These are phyloP conservation scores for Enteromius fasciolatus DNA, from an alignment of 2,797 vertebrate species.

Conservation along the genomic window DNA sequence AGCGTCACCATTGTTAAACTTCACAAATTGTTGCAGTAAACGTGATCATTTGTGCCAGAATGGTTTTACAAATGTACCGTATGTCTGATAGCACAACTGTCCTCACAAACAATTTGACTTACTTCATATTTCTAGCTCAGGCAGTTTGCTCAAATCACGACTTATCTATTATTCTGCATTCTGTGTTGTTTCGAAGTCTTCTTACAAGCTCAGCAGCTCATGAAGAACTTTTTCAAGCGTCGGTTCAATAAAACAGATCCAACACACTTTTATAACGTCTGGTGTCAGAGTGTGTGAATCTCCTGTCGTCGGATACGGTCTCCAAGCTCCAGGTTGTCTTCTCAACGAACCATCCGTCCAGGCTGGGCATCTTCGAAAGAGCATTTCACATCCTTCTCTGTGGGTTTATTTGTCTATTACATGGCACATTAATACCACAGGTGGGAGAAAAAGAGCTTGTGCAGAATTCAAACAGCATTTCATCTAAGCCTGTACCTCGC, in stretches of 20 bases:
- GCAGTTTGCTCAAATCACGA: not conserved
- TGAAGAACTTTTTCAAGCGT: not conserved
- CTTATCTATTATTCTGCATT: not conserved
- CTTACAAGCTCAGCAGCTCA: not conserved
- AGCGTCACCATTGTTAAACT: not conserved
- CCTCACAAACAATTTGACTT: not conserved
- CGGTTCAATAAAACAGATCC: conserved; percentile 7
- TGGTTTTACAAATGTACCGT: not conserved
- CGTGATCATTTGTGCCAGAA: not conserved
- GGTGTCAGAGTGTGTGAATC: conserved; percentile 7
- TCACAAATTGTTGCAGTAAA: not conserved
- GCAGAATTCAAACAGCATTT: conserved; percentile 45
- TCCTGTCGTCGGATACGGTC: not conserved
- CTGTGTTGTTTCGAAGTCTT: not conserved
- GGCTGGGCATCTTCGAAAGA: not conserved
- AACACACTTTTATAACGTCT: conserved; percentile 13
- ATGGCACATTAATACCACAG: conserved; percentile 38
- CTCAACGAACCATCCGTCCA: conserved; percentile 14
- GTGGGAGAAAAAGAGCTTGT: conserved; percentile 28
- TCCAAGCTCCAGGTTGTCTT: not conserved
- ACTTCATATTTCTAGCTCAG: not conserved
- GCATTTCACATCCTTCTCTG: not conserved
- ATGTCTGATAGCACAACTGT: not conserved
- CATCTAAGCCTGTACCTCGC: conserved; percentile 31
- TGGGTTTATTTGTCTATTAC: conserved; percentile 45